Conservation (phyloP, 1,140 invertebrate genomes). For the Himalopsyche phryganea region DNA sequence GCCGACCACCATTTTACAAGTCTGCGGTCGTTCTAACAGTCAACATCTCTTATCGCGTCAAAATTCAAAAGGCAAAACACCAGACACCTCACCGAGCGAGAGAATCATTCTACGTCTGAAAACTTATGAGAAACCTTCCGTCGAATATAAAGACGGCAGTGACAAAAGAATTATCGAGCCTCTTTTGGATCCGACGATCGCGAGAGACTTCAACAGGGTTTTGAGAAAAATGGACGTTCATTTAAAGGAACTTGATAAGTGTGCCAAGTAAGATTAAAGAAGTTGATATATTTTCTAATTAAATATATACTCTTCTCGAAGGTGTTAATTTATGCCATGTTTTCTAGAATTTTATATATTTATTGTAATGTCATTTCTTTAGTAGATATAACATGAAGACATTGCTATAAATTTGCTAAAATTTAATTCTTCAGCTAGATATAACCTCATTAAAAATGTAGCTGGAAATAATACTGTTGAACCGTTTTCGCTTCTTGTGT, state of each 20-base stretch:
- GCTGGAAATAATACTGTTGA: too few relatives aligned
- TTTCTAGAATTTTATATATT: too few relatives aligned
- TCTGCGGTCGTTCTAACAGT: background rate
- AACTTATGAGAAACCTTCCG: slow-evolving; percentile 24
- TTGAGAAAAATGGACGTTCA: slow-evolving; percentile 18
- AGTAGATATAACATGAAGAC: too few relatives aligned
- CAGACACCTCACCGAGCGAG: slow-evolving; percentile 4
- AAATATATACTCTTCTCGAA: too few relatives aligned
- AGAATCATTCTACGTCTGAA: slow-evolving; percentile 17
- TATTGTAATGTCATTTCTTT: too few relatives aligned
- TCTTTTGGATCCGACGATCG: slow-evolving; percentile 16
- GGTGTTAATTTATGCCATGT: too few relatives aligned
- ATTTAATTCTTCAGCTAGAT: too few relatives aligned
- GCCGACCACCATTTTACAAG: slow-evolving; percentile 5
- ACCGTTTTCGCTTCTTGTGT: too few relatives aligned
- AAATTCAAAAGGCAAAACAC: slow-evolving; percentile 5
- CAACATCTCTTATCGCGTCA: background rate
- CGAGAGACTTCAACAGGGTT: slow-evolving; percentile 11
- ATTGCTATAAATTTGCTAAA: too few relatives aligned
- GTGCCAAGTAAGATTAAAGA: slow-evolving; percentile 18
- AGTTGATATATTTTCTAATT: too few relatives aligned
- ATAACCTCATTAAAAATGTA: too few relatives aligned
- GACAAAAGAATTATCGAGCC: background rate
- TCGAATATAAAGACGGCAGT: slow-evolving; percentile 6
- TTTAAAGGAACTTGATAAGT: slow-evolving; percentile 18